Percentiles rank a stretch among this genome's conserved stretches.
These are phyloP conservation scores for Micromesistius poutassou DNA, from an alignment of 2,797 vertebrate genomes.

Conservation along the genomic window DNA sequence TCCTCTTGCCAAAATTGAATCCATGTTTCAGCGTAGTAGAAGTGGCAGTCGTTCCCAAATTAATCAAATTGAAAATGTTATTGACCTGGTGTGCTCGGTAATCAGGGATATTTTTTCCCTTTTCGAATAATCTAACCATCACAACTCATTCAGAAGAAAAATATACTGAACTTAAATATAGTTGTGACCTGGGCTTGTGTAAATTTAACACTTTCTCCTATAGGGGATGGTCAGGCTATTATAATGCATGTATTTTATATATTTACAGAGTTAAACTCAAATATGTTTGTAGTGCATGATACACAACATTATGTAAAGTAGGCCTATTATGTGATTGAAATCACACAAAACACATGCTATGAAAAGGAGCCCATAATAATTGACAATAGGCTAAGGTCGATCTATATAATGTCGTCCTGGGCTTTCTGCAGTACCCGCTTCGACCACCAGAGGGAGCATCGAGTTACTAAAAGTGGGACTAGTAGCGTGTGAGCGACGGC, in stretches of 20 bases:
- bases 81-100: too few species aligned
- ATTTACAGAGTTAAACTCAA: neutral
- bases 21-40: too few species aligned
- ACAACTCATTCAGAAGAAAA: too few species aligned
- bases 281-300: neutral
- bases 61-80: neutral
- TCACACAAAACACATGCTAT: neutral
- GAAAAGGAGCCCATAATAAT: neutral
- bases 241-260: neutral
- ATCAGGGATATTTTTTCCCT: too few species aligned
- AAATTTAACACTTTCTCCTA: too few species aligned
- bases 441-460: slow-evolving; percentile 60
- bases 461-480: slow-evolving; percentile 41
- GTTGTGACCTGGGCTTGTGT: too few species aligned
- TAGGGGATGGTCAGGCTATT: too few species aligned
- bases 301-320: neutral
- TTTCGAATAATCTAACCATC: too few species aligned
- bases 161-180: too few species aligned
- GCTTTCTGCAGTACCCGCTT: slow-evolving; percentile 27
- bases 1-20: too few species aligned
- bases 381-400: neutral
- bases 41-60: neutral
- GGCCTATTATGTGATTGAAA: neutral
- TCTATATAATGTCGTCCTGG: neutral
- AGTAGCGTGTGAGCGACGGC: slow-evolving; percentile 35